A percentile compares a stretch with the other conserved stretches of the same genome.
phyloP scores from a whole-genome alignment of 2,888 invertebrate species.

The Trimorus sp. region DNA sequence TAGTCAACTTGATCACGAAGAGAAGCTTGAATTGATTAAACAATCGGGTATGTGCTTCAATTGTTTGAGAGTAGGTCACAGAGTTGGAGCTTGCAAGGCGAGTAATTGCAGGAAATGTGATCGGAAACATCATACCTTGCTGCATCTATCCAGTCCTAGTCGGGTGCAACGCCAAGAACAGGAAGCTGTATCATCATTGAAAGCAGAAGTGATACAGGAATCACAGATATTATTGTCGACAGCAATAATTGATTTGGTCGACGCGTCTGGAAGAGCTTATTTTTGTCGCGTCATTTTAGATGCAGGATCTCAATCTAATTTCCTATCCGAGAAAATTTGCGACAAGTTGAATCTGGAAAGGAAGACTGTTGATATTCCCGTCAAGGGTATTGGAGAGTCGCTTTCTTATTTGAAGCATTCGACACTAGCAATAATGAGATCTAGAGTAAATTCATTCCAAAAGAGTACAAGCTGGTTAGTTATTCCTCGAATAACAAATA shows the following conservation, averaged over 20 bases:
- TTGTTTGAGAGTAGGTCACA: conserved; percentile 34
- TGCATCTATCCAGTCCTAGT: conserved; percentile 21
- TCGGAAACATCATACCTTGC: conserved; percentile 34
- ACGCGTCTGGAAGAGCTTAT: conserved; percentile 10
- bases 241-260: conserved; percentile 16
- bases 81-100: conserved; percentile 24
- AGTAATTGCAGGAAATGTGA: conserved; percentile 34
- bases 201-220: neutral
- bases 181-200: conserved; percentile 1
- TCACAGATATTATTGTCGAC: conserved; percentile 22
- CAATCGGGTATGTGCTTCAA: conserved; percentile 37
- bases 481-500: no score
- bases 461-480: no score
- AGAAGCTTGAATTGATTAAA: conserved; percentile 35
- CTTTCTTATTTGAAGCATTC: no score
- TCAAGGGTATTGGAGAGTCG: no score
- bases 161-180: neutral
- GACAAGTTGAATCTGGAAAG: conserved; percentile 7
- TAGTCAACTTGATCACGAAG: conserved; percentile 5
- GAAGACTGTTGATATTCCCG: neutral
- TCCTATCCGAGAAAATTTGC: conserved; percentile 20
- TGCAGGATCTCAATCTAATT: conserved; percentile 40
- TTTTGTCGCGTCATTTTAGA: conserved; percentile 28
- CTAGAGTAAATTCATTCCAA: no score
- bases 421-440: no score